These are phyloP conservation scores for Diadophis punctatus DNA, from an alignment of 2,113 vertebrate genomes.

Conservation along the genomic window DNA sequence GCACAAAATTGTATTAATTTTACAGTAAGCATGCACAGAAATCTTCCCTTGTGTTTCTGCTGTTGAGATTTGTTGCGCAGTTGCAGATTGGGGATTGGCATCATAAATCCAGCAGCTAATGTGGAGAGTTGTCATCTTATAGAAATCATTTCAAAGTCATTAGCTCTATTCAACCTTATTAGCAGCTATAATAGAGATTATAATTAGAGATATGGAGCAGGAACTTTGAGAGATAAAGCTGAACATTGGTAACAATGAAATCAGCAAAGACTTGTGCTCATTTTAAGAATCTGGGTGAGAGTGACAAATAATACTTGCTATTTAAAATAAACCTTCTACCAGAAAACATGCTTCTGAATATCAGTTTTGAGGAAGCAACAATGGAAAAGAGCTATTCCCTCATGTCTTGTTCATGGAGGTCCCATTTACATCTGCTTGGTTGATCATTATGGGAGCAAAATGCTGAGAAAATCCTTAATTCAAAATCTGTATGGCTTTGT, in stretches of 20 bases:
- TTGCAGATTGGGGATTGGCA: not conserved
- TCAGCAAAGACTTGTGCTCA: not conserved
- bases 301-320: not conserved
- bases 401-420: not conserved
- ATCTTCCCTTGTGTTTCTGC: not conserved
- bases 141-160: not conserved
- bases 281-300: not conserved
- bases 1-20: not conserved
- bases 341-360: not conserved
- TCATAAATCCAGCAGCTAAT: not conserved
- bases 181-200: not conserved
- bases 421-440: not conserved
- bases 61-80: not conserved
- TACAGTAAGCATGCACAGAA: not conserved
- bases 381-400: not conserved
- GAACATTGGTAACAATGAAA: not conserved
- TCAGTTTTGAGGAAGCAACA: not conserved
- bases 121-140: not conserved
- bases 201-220: slow-evolving; percentile 11
- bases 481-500: not conserved
- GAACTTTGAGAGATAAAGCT: not conserved
- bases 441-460: not conserved
- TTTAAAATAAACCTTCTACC: not conserved
- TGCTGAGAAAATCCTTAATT: not conserved
- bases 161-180: slow-evolving; percentile 3